Base-by-base conservation (phyloP, 2,797 vertebrate genomes). In the Sardinella longiceps region DNA sequence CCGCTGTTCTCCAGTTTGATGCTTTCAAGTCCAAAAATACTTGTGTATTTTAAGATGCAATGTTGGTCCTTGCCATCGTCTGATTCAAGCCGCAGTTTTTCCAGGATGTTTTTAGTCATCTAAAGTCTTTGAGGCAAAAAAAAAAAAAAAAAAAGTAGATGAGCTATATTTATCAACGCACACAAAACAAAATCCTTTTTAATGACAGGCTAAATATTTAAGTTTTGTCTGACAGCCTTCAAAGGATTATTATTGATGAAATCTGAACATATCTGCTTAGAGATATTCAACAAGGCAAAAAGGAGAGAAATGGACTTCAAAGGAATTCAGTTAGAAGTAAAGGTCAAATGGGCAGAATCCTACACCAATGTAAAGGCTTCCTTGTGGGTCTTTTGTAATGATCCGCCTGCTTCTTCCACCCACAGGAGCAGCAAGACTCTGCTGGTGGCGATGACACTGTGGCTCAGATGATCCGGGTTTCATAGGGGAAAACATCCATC, bases 381-480 rank as follows among this genome's bases (percentile, higher is more conserved):
- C 28, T 14, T 15, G 2, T 33, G 30, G 63, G 30, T 37, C 28
- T 33, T 37, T 33, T 70, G 11, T 86, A 43, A 80, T 88, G 50
- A 83, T 82, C 70, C 43, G 84, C 85, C 14, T 9, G 82, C 80
- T 77, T 86, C 30, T 88, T 39, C 82, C 60, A 74, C 15, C 0
- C 81, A 74, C 89, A 94, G 86, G 94, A 87, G 88, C 87, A 94
- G 30, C 94, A 98, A 95, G 97, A 99, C 80, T 94, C 91, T 89
- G 97, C 97, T 92, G 90, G 93, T 63, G 95, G 93, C 58, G 97
- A 99, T 81, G 98, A 98, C 90, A 96, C 95, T 0, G 97, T 99
- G 94, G 96, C 97, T 91, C 97, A 98, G 94, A 98, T 98, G 95
- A 98, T 99, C 93, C 92, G 97, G 85, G 97, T 98, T 85, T 97